phyloP scores from a whole-genome alignment of 2,888 invertebrate genomes.

The Cantharis rufa region DNA sequence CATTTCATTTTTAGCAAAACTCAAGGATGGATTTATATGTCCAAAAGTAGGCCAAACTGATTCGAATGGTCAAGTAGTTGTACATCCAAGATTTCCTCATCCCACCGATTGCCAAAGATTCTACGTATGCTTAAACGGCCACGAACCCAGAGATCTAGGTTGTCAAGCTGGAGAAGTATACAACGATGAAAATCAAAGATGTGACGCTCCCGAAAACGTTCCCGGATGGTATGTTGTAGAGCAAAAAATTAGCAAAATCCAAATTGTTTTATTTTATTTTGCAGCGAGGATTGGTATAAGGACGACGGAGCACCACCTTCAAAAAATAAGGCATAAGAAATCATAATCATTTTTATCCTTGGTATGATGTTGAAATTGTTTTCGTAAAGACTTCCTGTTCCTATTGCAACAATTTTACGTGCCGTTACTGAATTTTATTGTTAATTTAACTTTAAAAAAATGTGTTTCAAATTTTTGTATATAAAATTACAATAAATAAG shows the following conservation, averaged over 20 bases:
- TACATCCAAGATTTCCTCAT: constrained; percentile 86
- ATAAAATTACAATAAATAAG: constrained; percentile 3
- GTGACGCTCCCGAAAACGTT: constrained; percentile 90
- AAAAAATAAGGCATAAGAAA: constrained; percentile 35
- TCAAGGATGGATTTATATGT: constrained; percentile 84
- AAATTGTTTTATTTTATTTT: background rate
- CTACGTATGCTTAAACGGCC: constrained; percentile 86
- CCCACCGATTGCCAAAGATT: constrained; percentile 89
- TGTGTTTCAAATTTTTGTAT: background rate
- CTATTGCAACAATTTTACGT: background rate
- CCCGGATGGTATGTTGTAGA: constrained; percentile 79
- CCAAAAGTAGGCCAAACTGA: constrained; percentile 72
- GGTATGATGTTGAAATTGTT: constrained; percentile 5
- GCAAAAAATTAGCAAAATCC: background rate
- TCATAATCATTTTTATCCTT: constrained; percentile 6
- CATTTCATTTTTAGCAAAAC: constrained; percentile 61
- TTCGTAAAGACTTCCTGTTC: background rate
- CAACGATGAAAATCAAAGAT: constrained; percentile 81
- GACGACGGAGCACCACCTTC: constrained; percentile 64
- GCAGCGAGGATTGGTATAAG: constrained; percentile 88
- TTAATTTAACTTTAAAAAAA: background rate
- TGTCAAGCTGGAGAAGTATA: constrained; percentile 89
- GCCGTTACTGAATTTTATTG: background rate
- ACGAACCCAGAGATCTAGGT: constrained; percentile 85
- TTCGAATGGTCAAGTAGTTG: constrained; percentile 70